These are phyloP conservation scores for Panorpa germanica DNA, from an alignment of 2,888 invertebrate genomes.

Conservation along the genomic window DNA sequence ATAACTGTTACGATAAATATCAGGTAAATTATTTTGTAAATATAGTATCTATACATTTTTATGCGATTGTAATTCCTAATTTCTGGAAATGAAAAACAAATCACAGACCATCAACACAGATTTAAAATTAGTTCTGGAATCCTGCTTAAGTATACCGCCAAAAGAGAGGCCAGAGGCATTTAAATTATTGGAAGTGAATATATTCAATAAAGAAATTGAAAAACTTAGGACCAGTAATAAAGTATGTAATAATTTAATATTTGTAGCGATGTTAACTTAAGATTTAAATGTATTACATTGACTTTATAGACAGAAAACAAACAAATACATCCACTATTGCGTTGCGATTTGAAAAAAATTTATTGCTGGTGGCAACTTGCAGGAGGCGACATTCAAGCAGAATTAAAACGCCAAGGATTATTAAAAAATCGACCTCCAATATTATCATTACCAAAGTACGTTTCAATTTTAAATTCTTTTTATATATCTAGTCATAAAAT, in stretches of 20 bases:
- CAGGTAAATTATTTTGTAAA: slow-evolving; percentile 35
- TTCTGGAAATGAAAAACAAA: too few relatives aligned
- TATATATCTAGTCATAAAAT: too few relatives aligned
- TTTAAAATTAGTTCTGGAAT: slow-evolving; percentile 41
- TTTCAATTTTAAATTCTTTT: too few relatives aligned
- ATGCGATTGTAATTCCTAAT: too few relatives aligned
- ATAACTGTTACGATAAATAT: slow-evolving; percentile 45
- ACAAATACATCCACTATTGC: slow-evolving; percentile 24
- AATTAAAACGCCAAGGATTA: slow-evolving; percentile 77
- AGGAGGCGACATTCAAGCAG: slow-evolving; percentile 83
- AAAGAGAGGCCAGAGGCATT: slow-evolving; percentile 34
- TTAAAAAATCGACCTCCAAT: slow-evolving; percentile 74
- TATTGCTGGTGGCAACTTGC: slow-evolving; percentile 93
- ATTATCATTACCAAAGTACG: slow-evolving; percentile 56
- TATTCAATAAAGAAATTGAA: too few relatives aligned
- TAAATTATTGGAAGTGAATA: too few relatives aligned
- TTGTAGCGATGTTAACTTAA: too few relatives aligned
- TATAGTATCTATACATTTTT: too few relatives aligned
- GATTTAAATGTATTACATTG: too few relatives aligned
- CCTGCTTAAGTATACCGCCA: slow-evolving; percentile 50
- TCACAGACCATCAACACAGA: slow-evolving; percentile 15
- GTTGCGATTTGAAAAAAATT: slow-evolving; percentile 53
- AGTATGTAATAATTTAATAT: too few relatives aligned
- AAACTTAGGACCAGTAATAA: too few relatives aligned
- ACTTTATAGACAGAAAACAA: slow-evolving; percentile 26